Evolutionary conservation across 2,113 vertebrate genomes (phyloP).

Genomic region (Chinchilla lanigera): DNA sequence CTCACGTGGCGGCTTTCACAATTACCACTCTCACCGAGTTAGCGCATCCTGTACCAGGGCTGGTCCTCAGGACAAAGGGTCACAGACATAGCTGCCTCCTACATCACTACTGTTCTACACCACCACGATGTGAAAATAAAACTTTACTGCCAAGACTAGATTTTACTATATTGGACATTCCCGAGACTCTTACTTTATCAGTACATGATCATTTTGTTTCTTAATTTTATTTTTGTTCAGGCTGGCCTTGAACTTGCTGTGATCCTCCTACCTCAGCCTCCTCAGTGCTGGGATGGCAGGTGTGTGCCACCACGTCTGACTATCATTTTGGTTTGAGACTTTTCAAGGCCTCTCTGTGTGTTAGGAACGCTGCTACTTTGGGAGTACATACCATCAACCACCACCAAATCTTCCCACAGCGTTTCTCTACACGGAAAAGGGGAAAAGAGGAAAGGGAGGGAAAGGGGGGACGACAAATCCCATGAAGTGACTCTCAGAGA

Average conservation of each 20-base stretch:
- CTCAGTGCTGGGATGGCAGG: not conserved
- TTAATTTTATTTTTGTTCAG: not conserved
- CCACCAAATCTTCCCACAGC: not conserved
- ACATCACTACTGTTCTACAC: not conserved
- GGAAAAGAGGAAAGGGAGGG: not conserved
- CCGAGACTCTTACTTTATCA: not conserved
- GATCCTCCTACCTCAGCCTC: not conserved
- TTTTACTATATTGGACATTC: not conserved
- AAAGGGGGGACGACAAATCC: not conserved
- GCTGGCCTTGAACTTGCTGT: not conserved
- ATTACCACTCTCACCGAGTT: not conserved
- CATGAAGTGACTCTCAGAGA: not conserved
- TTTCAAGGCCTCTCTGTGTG: not conserved
- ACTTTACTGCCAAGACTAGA: not conserved
- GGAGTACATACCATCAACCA: not conserved
- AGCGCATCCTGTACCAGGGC: too few relatives aligned
- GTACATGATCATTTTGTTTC: not conserved
- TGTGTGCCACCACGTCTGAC: too few relatives aligned
- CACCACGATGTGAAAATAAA: not conserved
- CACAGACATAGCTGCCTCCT: rapidly evolving
- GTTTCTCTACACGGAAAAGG: not conserved
- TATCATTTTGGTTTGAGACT: not conserved
- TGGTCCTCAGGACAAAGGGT: rapidly evolving
- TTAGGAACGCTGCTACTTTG: not conserved
- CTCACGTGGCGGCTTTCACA: not conserved